Percentiles rank a stretch among this genome's conserved stretches.
phyloP scores from a whole-genome alignment of 2,888 invertebrate species.

The Molanna angustata region DNA sequence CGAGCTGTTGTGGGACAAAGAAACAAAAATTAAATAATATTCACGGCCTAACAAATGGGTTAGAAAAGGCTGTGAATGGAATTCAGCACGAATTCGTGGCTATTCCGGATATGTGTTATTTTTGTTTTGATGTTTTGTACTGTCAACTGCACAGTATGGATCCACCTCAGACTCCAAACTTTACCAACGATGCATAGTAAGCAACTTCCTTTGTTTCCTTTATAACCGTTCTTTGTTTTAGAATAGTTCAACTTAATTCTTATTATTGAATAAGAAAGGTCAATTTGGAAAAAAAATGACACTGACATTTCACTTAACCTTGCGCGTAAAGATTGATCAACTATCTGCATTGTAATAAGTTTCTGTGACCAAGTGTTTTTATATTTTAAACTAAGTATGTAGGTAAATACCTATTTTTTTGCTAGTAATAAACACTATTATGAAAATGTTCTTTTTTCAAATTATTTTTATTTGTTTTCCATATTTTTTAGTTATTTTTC shows the following conservation, averaged over 20 bases:
- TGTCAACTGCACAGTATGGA: constrained; percentile 91
- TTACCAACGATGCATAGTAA: constrained; percentile 29
- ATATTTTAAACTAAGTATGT: not conserved
- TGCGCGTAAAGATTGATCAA: not conserved
- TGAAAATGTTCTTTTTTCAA: not conserved
- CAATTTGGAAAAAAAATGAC: constrained; percentile 1
- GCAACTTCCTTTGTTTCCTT: constrained; percentile 28
- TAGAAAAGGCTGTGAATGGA: constrained; percentile 58
- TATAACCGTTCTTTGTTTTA: constrained; percentile 6
- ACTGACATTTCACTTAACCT: constrained; percentile 7
- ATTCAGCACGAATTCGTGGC: constrained; percentile 63
- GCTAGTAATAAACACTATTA: not conserved
- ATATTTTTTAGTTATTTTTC: no score
- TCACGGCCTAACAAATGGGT: constrained; percentile 51
- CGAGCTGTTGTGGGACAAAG: constrained; percentile 89
- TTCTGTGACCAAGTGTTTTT: not conserved
- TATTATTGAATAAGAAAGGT: constrained; percentile 11
- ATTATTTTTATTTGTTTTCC: not conserved
- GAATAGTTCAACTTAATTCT: no score
- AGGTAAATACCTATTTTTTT: no score
- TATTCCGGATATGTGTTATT: constrained; percentile 96
- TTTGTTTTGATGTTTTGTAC: constrained; percentile 98
- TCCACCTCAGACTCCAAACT: constrained; percentile 86
- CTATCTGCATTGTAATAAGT: not conserved
- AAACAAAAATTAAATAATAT: constrained; percentile 84